Conservation (phyloP, 2,888 invertebrate genomes). For the Brenthis hecate region DNA sequence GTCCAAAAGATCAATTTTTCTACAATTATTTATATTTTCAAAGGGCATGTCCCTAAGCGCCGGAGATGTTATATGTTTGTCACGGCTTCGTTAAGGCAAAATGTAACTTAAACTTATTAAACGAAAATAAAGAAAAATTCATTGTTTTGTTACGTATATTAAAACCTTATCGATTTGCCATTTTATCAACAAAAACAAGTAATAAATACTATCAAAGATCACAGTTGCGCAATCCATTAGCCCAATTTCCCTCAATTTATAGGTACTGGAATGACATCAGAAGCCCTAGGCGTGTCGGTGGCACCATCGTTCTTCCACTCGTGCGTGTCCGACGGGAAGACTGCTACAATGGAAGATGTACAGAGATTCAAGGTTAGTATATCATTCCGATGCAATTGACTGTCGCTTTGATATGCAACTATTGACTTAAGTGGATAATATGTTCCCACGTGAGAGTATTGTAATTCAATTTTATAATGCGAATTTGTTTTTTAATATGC, state of each 20-base stretch:
- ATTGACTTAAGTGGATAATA: constrained; percentile 37
- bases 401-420: constrained; percentile 26
- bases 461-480: constrained; percentile 7
- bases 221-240: not conserved
- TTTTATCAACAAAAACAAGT: too few species aligned
- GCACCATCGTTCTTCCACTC: constrained; percentile 98
- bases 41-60: too few species aligned
- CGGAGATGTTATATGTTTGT: too few species aligned
- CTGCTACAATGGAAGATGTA: constrained; percentile 97
- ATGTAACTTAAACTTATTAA: too few species aligned
- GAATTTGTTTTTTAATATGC: not conserved
- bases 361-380: constrained; percentile 92
- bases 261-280: constrained; percentile 96
- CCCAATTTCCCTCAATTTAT: constrained; percentile 42
- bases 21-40: too few species aligned
- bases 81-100: too few species aligned
- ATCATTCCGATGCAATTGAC: constrained; percentile 22
- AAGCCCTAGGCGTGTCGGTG: constrained; percentile 96
- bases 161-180: too few species aligned
- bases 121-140: too few species aligned
- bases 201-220: not conserved
- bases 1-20: too few species aligned
- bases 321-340: constrained; percentile 96
- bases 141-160: too few species aligned
- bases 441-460: constrained; percentile 28